Base-by-base conservation (phyloP, 2,113 vertebrate genomes). In the Sterna hirundo region DNA sequence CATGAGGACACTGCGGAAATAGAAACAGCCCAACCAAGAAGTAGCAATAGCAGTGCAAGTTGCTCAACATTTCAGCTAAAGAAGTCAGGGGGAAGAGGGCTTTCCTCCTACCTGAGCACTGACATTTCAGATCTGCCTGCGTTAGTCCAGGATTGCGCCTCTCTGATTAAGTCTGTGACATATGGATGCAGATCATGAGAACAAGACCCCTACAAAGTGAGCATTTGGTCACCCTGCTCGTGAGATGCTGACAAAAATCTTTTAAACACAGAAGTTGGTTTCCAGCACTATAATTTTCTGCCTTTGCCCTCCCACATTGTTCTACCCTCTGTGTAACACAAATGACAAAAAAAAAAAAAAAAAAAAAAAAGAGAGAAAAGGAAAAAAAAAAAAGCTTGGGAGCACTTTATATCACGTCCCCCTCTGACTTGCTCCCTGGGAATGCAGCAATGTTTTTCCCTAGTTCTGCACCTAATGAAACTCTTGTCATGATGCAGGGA, bases 1-100 rank as follows among this genome's bases (percentile, higher is more conserved):
- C 96, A 96, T 93, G 94, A 97, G 94, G 96, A 96, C 89, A 96
- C 93, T 93, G 93, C 7, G 2, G 84, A 97, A 97, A 97, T 89
- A 95, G 91, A 90, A 96, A 87, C 78, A 96, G 78, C 30, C 78
- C 93, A 95, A 95, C 91, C 87, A 94, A 90, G 91, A 93, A 95
- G 69, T 14, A 93, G 89, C 81, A 95, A 76, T 44, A 95, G 69
- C 74, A 90, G 57, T 44, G 44, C 44, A 79, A 93, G 91, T 38
- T 49, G 44, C 70, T 95, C 81, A 90, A 79, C 74, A 76, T 90
- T 95, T 94, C 93, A 85, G 78, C 54, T 83, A 8, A 74, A 80
- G 86, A 72, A 85, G 62, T 76, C 55, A 60, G 34, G 36, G 58
- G 49, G 78, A 85, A 83, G 66, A 91, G 15, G 15, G 47, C 19